These are phyloP conservation scores for Paracentrotus lividus DNA, from an alignment of 53 echinoderm and acorn worm species.

Conservation along the genomic window DNA sequence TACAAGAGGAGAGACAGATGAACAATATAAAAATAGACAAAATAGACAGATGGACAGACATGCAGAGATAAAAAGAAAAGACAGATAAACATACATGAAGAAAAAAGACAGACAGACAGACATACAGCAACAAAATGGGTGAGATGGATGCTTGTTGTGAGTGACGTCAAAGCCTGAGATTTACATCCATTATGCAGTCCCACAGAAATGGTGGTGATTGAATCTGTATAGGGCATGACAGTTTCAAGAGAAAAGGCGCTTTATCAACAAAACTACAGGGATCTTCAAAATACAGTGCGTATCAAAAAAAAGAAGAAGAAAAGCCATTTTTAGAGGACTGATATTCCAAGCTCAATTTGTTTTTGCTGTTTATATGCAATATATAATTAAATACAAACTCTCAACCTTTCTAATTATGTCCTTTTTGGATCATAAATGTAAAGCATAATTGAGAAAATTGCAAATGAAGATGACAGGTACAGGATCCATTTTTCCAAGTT, in stretches of 20 bases:
- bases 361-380: too few relatives aligned
- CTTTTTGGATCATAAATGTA: too few relatives aligned
- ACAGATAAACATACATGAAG: background rate
- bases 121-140: background rate
- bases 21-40: background rate
- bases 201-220: constrained; percentile 44
- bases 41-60: too few relatives aligned
- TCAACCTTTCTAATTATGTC: too few relatives aligned
- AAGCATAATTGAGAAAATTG: too few relatives aligned
- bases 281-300: background rate
- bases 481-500: too few relatives aligned
- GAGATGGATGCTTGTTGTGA: constrained; percentile 14
- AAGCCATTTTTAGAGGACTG: too few relatives aligned
- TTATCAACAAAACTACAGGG: constrained; percentile 50
- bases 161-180: constrained; percentile 42
- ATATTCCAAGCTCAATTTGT: too few relatives aligned
- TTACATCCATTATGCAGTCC: constrained; percentile 50
- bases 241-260: constrained; percentile 14
- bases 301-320: too few relatives aligned
- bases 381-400: too few relatives aligned
- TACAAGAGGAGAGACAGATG: background rate
- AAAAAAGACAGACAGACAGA: background rate
- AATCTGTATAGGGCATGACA: constrained; percentile 44
- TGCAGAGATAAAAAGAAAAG: background rate
- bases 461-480: too few relatives aligned